Base-by-base conservation (phyloP, 2,797 vertebrate genomes). In the Yasuhikotakia modesta region DNA sequence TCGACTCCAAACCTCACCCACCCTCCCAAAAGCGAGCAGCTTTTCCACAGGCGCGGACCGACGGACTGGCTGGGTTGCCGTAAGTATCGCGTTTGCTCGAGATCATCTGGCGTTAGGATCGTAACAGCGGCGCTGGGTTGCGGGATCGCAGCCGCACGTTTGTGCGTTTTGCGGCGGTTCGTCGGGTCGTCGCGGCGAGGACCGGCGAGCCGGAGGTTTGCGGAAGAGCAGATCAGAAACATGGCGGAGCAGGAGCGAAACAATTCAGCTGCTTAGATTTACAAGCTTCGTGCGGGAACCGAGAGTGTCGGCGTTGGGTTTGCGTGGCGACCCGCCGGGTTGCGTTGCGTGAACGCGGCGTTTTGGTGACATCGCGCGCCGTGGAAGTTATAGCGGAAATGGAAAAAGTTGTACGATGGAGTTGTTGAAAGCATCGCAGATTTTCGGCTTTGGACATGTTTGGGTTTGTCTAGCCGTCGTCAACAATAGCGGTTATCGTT, bases 371-470 rank as follows among this genome's bases (percentile, higher is more conserved):
- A 14, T 73, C 74, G 48, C 27, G 48, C 78, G 58, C 66, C 52
- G 83, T 80, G 77, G 86, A 89, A 89, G 86, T 89, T 87, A 77
- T 50, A 84, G 82, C 87, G 88, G 87, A 89, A 89, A 89, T 85
- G 85, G 85, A 86, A 89, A 89, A 89, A n/a, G 85, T 88, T 88
- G 76, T 84, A 69, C 84, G 83, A 82, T 74, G 74, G 79, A 81
- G 76, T 83, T 61, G 43, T 68, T 60, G 45, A 71, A 53, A 60
- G 24, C 52, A 65, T 58, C 71, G 60, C 64, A 16, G 65, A 77
- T 76, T 79, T 27, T 80, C 30, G 43, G 30, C 14, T 75, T 27
- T 17, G 2, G n/a, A n/a, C n/a, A 6, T 12, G 17, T 13, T 22
- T 19, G 60, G n/a, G n/a, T n/a, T n/a, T n/a, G n/a, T n/a, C n/a